Evolutionary conservation across 2,113 vertebrate species (phyloP), one percentile per base, ranked within the genome.

Genomic region (Xiphophorus hellerii): DNA sequence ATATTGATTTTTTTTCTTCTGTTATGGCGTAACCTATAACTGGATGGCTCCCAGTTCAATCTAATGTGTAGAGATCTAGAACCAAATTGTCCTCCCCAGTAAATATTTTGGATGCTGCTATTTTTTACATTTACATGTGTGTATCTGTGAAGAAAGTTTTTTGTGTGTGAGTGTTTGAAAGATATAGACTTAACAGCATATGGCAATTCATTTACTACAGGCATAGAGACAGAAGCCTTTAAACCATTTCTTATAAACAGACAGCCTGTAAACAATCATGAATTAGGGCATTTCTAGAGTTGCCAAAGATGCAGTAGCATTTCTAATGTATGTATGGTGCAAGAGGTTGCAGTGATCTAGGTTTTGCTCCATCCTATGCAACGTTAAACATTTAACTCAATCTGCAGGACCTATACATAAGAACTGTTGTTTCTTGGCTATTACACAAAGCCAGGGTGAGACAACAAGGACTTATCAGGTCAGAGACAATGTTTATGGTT

Each of bases 231-330:
- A 72, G 65, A 87, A 83, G 73, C 77, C 81, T 85, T 82, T 78
- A 82, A 90, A 82, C 81, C 58, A 83, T 88, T 83, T 76, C 78
- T 84, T 87, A 80, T 87, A 81, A 86, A 71, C 71, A 81, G 66
- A 61, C 64, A 68, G 69, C 68, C 31, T 84, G 74, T 66, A 78
- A 80, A 87, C 81, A 85, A 63, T 35, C 22, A 63, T 66, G 79
- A 85, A 86, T 85, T 71, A 77, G 62, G 44, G 51, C 76, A 20
- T 82, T 76, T 83, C 72, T 71, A 71, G 29, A 79, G 54, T 44
- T 70, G 72, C 69, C 76, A 84, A 66, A 66, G 67, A 86, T 69
- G 74, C 71, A 66, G 62, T 17, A 51, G 14, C 66, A 76, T 68
- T 74, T 62, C 71, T 76, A 69, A 58, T 74, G 60, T 68, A 77